phyloP scores from a whole-genome alignment of 2,113 vertebrate species.

The Phoxinus phoxinus region DNA sequence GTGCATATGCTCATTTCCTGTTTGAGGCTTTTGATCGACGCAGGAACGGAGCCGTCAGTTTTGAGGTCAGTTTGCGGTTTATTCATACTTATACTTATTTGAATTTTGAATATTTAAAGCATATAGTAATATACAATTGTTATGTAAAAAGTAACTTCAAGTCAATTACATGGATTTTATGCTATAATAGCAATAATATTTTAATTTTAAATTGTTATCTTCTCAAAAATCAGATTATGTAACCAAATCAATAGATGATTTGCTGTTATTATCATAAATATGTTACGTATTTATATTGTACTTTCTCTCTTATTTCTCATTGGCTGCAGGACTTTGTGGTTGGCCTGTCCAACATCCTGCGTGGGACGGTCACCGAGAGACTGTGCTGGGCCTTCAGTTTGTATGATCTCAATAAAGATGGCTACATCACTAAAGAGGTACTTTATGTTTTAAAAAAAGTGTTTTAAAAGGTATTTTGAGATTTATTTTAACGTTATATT shows the following conservation, averaged over 20 bases:
- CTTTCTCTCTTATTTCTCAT: slow-evolving; percentile 24
- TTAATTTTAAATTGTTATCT: not conserved
- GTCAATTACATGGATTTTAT: not conserved
- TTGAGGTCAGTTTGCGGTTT: slow-evolving; percentile 85
- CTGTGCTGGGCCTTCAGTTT: slow-evolving; percentile 98
- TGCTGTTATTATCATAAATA: not conserved
- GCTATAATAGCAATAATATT: not conserved
- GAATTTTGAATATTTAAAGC: not conserved
- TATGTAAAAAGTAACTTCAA: not conserved
- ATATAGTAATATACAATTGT: not conserved
- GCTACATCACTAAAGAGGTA: slow-evolving; percentile 99
- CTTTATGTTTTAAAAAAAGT: no score
- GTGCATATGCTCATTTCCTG: slow-evolving; percentile 95
- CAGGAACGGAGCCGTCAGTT: slow-evolving; percentile 93
- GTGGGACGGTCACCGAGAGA: slow-evolving; percentile 91
- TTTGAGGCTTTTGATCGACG: slow-evolving; percentile 98
- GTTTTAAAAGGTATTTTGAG: no score
- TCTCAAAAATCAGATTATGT: not conserved
- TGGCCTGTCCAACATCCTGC: slow-evolving; percentile 93
- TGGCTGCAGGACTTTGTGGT: slow-evolving; percentile 89
- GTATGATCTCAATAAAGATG: slow-evolving; percentile 98
- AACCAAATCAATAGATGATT: not conserved
- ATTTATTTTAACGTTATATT: not conserved
- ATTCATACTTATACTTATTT: not conserved
- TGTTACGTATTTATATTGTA: not conserved